Evolutionary conservation across 2,113 vertebrate species (phyloP).

Genomic region (Pyrgilauda ruficollis): DNA sequence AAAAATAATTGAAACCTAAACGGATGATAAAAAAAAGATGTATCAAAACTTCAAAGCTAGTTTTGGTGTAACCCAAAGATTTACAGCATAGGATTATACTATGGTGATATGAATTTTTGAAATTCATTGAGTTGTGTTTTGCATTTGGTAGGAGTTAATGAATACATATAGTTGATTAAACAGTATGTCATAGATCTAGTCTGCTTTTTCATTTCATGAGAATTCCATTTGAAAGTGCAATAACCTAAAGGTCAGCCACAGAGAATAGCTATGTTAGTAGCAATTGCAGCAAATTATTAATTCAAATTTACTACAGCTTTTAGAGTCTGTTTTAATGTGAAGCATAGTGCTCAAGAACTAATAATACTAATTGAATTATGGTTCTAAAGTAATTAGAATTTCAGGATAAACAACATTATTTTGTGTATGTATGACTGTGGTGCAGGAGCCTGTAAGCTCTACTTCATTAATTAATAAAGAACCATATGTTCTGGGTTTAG

Average conservation of each 20-base stretch:
- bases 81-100: background rate
- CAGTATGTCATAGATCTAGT: background rate
- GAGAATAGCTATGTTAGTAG: constrained; percentile 11
- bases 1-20: constrained; percentile 68
- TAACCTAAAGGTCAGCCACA: constrained; percentile 32
- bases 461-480: constrained; percentile 52
- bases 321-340: constrained; percentile 35
- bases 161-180: constrained; percentile 13
- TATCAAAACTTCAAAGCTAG: constrained; percentile 34
- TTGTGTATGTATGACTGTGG: background rate
- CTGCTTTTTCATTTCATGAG: constrained; percentile 7
- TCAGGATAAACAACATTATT: constrained; percentile 32
- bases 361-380: constrained; percentile 43
- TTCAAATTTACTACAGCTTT: constrained; percentile 4
- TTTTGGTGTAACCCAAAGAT: constrained; percentile 30
- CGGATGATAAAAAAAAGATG: constrained; percentile 34
- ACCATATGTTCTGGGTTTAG: background rate
- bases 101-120: background rate
- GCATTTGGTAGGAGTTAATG: background rate
- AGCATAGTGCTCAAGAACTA: background rate
- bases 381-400: constrained; percentile 48
- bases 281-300: constrained; percentile 19
- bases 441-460: background rate
- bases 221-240: constrained; percentile 18
- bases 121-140: background rate